A percentile compares a stretch with the other conserved stretches of the same genome.
phyloP scores from a whole-genome alignment of 2,888 invertebrate genomes.

The Biston stratarius region DNA sequence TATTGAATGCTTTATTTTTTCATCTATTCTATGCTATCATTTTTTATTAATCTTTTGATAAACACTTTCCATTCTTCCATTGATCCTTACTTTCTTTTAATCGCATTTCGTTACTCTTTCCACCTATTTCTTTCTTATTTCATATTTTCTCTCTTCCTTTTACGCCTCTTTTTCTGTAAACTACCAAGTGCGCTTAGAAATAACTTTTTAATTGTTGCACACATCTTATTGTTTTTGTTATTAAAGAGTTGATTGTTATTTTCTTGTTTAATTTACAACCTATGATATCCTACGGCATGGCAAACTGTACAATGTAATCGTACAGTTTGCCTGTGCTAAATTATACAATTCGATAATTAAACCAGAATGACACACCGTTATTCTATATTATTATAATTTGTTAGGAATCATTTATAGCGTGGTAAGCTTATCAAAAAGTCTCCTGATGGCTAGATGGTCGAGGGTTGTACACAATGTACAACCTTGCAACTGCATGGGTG shows the following conservation, averaged over 20 bases:
- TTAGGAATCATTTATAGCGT: too few species aligned
- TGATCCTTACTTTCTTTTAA: background rate
- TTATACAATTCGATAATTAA: too few species aligned
- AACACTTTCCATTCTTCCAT: background rate
- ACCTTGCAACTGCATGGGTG: too few species aligned
- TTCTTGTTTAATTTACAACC: slow-evolving; percentile 49
- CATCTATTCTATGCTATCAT: background rate
- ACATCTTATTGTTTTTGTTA: slow-evolving; percentile 52
- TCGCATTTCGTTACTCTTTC: slow-evolving; percentile 18
- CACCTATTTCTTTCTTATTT: slow-evolving; percentile 18
- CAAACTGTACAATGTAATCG: too few species aligned
- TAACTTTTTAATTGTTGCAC: slow-evolving; percentile 50
- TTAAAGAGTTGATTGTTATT: slow-evolving; percentile 57
- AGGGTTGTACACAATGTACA: too few species aligned
- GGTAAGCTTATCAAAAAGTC: too few species aligned
- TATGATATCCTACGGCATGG: background rate
- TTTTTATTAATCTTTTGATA: background rate
- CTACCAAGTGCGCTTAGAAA: slow-evolving; percentile 70
- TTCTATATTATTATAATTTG: too few species aligned
- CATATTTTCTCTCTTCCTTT: background rate
- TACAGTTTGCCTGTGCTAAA: too few species aligned
- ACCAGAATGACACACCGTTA: too few species aligned
- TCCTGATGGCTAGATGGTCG: too few species aligned
- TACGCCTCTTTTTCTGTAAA: slow-evolving; percentile 32
- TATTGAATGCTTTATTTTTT: background rate